Evolutionary conservation across 2,113 vertebrate species (phyloP), one percentile per base, ranked within the genome.

Genomic region (Psettodes erumei): DNA sequence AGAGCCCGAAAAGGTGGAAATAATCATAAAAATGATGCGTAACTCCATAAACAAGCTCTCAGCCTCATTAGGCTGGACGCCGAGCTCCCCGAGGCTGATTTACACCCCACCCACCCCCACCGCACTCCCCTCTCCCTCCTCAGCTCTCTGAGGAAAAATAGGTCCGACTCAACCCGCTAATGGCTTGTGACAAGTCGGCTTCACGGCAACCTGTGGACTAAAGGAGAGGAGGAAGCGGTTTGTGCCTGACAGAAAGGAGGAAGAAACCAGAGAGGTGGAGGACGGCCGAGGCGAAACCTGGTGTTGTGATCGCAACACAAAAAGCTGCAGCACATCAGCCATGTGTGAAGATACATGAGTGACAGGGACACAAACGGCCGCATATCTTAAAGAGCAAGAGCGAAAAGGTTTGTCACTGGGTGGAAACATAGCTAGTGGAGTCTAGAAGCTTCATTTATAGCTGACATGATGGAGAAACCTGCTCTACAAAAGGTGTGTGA

Each of bases 1-100:
- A 91, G 93, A 77, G 96, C 91, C 94, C 81, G 94, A 95, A 95
- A 95, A 96, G 95, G 95, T 96, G 96, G 95, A 96, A 96, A 96
- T 96, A 96, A 96, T 96, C 95, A 96, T 95, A 96, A 95, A 96
- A 96, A 96, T 95, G 93, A 96, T 95, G 94, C 94, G 92, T 68
- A 82, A 93, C 94, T 95, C 95, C 94, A 95, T 96, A 96, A 96
- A 96, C 95, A 96, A 95, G 95, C 95, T 95, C 94, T 96, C 93
- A 93, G 95, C 95, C 95, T 97, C 95, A 96, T 96, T 96, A 96
- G 95, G 91, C 92, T 84, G 42, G 95, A 94, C 93, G 85, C 86
- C 91, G 90, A 94, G 93, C 94, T 95, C 83, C 94, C 93, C 10
- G 88, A 93, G 94, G 94, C 93, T 95, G 95, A 95, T 94, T 95